Evolutionary conservation across 2,888 invertebrate species (phyloP).

Genomic region (Watsonalla binaria): DNA sequence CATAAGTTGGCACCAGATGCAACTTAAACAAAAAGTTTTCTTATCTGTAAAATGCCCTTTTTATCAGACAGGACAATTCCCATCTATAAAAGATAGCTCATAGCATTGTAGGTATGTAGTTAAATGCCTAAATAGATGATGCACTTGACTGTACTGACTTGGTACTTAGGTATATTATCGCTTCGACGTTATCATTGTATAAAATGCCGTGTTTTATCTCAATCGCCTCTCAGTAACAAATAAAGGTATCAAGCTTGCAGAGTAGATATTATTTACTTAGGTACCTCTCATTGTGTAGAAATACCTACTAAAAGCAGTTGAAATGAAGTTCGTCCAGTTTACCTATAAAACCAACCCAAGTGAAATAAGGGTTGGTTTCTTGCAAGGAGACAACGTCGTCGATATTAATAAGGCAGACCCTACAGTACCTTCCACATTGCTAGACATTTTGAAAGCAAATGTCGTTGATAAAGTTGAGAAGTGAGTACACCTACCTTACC

Average conservation of each 20-base stretch:
- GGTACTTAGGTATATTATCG: neutral
- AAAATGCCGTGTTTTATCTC: constrained; percentile 32
- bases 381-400: constrained; percentile 81
- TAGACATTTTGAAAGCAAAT: constrained; percentile 63
- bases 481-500: constrained; percentile 38
- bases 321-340: constrained; percentile 87
- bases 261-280: constrained; percentile 39
- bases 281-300: constrained; percentile 12
- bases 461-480: constrained; percentile 42
- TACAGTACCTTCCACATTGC: constrained; percentile 54
- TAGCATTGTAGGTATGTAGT: no score
- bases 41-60: no score
- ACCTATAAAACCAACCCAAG: constrained; percentile 72
- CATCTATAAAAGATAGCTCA: no score
- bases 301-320: constrained; percentile 1
- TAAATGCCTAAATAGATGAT: no score
- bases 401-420: constrained; percentile 81
- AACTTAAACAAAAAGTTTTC: no score
- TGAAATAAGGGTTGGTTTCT: constrained; percentile 82
- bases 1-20: no score
- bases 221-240: constrained; percentile 18
- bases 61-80: no score
- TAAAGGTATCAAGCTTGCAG: neutral
- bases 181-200: constrained; percentile 30
- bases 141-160: no score